Conservation (phyloP, 2,888 invertebrate species). For the Escarpia spicata region DNA sequence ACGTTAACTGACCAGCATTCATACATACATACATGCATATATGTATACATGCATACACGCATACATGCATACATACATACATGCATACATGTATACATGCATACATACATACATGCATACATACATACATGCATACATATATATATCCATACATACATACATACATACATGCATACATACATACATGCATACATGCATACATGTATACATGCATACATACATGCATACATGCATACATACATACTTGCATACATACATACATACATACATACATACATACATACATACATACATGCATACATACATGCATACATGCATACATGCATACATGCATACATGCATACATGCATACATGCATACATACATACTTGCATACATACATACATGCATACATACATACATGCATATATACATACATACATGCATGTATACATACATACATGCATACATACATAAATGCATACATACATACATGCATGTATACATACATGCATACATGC, state of each 20-base stretch:
- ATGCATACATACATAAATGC: too few species aligned
- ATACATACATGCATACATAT: background rate
- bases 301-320: background rate
- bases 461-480: too few species aligned
- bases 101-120: slow-evolving; percentile 25
- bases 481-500: too few species aligned
- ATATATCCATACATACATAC: background rate
- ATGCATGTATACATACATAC: background rate
- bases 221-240: background rate
- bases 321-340: background rate
- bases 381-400: slow-evolving; percentile 18
- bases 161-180: slow-evolving; percentile 13
- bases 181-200: background rate
- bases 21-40: slow-evolving; percentile 14
- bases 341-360: slow-evolving; percentile 20
- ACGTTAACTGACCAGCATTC: background rate
- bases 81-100: slow-evolving; percentile 24
- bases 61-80: slow-evolving; percentile 13
- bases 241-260: slow-evolving; percentile 24
- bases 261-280: slow-evolving; percentile 29
- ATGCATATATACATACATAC: background rate
- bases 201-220: slow-evolving; percentile 19
- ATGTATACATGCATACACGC: slow-evolving; percentile 14
- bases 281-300: slow-evolving; percentile 23
- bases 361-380: slow-evolving; percentile 18